Conservation (phyloP, 92 coral and sea anemone genomes). For the Epizoanthus scotinus region DNA sequence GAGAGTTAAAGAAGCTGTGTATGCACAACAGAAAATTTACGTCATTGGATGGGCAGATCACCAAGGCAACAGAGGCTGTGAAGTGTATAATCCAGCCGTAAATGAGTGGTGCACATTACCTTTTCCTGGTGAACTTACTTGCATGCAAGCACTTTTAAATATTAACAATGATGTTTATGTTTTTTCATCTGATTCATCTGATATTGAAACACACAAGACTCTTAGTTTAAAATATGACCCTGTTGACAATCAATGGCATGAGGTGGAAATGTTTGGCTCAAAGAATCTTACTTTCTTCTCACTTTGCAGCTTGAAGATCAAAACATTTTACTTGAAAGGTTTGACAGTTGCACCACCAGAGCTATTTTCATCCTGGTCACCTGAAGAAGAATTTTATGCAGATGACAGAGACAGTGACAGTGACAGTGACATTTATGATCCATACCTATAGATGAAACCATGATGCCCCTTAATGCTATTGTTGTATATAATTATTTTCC, state of each 20-base stretch:
- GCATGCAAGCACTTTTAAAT: neutral
- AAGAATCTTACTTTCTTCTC: neutral
- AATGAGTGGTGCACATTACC: neutral
- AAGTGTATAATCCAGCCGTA: neutral
- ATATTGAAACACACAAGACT: neutral
- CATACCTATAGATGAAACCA: too few species aligned
- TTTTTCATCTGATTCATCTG: neutral
- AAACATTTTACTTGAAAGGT: constrained; percentile 2
- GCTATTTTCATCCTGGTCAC: neutral
- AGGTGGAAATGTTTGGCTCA: neutral
- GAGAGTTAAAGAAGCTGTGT: neutral
- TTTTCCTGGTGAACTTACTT: neutral
- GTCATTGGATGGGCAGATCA: neutral
- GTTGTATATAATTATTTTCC: too few species aligned
- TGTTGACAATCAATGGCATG: neutral
- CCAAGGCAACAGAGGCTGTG: neutral
- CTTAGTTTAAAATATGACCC: neutral
- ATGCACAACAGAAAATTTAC: neutral
- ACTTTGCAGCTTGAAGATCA: neutral
- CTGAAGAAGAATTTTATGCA: neutral
- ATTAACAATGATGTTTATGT: neutral
- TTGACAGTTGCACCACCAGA: neutral
- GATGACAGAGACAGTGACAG: neutral
- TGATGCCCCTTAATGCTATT: too few species aligned
- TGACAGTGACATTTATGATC: too few species aligned